A percentile compares a stretch with the other conserved stretches of the same genome.
These are phyloP conservation scores for Agriopis leucophaearia DNA, from an alignment of 2,888 invertebrate genomes.

Conservation along the genomic window DNA sequence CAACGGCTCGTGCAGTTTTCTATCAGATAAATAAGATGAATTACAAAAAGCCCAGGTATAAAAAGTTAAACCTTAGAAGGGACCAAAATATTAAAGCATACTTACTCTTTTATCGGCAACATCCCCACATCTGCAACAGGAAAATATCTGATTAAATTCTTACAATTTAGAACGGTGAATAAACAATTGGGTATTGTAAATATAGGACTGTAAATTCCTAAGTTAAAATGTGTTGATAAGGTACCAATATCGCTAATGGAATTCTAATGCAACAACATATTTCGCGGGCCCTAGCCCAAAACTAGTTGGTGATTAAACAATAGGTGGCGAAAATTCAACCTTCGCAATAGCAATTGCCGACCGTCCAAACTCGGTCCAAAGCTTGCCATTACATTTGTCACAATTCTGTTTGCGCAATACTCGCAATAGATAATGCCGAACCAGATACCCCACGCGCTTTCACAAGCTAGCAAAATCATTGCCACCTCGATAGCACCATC, in stretches of 20 bases:
- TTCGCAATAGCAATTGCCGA: slow-evolving; percentile 41
- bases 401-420: slow-evolving; percentile 63
- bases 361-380: slow-evolving; percentile 42
- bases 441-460: slow-evolving; percentile 67
- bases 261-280: slow-evolving; percentile 41
- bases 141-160: slow-evolving; percentile 49
- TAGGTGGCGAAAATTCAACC: slow-evolving; percentile 50
- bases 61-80: background rate
- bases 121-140: slow-evolving; percentile 94
- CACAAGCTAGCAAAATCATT: slow-evolving; percentile 59
- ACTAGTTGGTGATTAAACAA: slow-evolving; percentile 46
- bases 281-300: slow-evolving; percentile 43
- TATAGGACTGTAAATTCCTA: slow-evolving; percentile 12
- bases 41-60: background rate
- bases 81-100: slow-evolving; percentile 54
- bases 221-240: slow-evolving; percentile 12
- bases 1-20: slow-evolving; percentile 91
- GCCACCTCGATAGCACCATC: slow-evolving; percentile 52
- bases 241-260: background rate
- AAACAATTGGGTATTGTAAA: no score
- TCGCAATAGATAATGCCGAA: slow-evolving; percentile 49
- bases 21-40: slow-evolving; percentile 53
- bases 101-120: slow-evolving; percentile 98
- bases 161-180: background rate
- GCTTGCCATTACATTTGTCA: slow-evolving; percentile 62